Percentiles rank a stretch among this genome's conserved stretches.
Evolutionary conservation across 2,113 vertebrate species (phyloP).

Genomic region (Serilophus lunatus): DNA sequence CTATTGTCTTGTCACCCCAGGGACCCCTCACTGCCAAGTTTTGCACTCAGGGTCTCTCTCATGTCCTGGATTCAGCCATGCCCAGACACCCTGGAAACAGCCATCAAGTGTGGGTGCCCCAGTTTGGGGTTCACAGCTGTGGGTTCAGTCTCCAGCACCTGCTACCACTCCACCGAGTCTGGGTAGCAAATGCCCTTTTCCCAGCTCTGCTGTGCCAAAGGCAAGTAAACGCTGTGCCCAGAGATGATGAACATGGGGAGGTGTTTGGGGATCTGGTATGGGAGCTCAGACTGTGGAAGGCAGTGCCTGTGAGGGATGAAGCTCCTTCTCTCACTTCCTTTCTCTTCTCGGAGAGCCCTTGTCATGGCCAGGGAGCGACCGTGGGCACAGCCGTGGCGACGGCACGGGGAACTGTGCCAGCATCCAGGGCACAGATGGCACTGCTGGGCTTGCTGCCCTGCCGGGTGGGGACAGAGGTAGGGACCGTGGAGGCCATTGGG

Average conservation of each 20-base stretch:
- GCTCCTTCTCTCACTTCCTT: neutral
- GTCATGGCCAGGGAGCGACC: neutral
- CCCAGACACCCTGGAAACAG: neutral
- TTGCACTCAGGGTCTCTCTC: neutral
- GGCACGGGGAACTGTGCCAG: neutral
- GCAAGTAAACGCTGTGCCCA: neutral
- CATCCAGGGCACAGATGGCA: fast-evolving
- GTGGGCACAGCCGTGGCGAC: neutral
- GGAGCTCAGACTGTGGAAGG: neutral
- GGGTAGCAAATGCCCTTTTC: neutral
- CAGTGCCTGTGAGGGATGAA: neutral
- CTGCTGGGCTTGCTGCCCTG: fast-evolving
- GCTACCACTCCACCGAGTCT: fast-evolving
- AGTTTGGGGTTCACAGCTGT: neutral
- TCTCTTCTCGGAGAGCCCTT: fast-evolving
- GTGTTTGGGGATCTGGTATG: too few relatives aligned
- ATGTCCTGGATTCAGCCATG: fast-evolving
- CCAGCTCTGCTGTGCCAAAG: fast-evolving
- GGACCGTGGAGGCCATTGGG: fast-evolving
- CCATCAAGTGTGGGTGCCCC: neutral
- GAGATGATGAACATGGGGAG: neutral
- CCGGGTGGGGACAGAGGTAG: neutral
- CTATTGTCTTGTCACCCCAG: fast-evolving
- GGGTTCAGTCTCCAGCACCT: neutral
- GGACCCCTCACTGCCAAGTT: neutral